Evolutionary conservation across 92 coral and sea anemone species (phyloP).

Genomic region (Isaurus tuberculatus): DNA sequence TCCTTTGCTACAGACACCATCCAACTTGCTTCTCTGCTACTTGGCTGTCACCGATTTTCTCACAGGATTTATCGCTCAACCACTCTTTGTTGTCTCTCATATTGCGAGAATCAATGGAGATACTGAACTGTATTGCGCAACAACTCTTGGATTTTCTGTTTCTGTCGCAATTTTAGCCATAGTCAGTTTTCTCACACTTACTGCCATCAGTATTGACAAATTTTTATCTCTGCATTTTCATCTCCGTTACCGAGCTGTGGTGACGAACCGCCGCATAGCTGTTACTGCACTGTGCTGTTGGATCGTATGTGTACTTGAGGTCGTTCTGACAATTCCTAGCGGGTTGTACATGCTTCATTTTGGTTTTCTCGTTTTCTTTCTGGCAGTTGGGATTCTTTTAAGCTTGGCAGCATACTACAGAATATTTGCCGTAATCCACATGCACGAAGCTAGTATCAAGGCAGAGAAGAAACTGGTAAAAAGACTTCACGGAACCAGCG

Average conservation of each 20-base stretch:
- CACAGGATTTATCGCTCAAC: conserved; percentile 37
- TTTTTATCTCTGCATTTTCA: conserved; percentile 31
- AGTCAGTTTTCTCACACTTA: conserved; percentile 37
- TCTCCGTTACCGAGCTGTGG: conserved; percentile 35
- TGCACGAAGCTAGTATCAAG: conserved; percentile 14
- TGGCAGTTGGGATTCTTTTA: conserved; percentile 27
- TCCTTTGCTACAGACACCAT: conserved; percentile 22
- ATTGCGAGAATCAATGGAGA: conserved; percentile 24
- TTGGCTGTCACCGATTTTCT: conserved; percentile 29
- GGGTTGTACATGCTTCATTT: conserved; percentile 31
- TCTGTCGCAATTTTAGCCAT: conserved; percentile 33
- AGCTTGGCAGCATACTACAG: conserved; percentile 18
- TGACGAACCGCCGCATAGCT: conserved; percentile 25
- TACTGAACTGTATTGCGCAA: conserved; percentile 26
- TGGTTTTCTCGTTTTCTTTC: conserved; percentile 24
- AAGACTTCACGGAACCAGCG: conserved; percentile 8
- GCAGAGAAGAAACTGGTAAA: conserved; percentile 14
- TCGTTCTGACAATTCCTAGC: conserved; percentile 14
- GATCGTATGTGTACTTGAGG: conserved; percentile 14
- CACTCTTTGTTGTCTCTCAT: conserved; percentile 41
- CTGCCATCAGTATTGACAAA: conserved; percentile 34
- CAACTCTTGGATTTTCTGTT: conserved; percentile 40
- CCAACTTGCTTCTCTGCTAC: conserved; percentile 30
- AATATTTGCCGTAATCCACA: conserved; percentile 33
- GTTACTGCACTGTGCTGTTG: conserved; percentile 35